Base-by-base conservation (phyloP, 2,797 vertebrate genomes). In the Anguilla megastoma region DNA sequence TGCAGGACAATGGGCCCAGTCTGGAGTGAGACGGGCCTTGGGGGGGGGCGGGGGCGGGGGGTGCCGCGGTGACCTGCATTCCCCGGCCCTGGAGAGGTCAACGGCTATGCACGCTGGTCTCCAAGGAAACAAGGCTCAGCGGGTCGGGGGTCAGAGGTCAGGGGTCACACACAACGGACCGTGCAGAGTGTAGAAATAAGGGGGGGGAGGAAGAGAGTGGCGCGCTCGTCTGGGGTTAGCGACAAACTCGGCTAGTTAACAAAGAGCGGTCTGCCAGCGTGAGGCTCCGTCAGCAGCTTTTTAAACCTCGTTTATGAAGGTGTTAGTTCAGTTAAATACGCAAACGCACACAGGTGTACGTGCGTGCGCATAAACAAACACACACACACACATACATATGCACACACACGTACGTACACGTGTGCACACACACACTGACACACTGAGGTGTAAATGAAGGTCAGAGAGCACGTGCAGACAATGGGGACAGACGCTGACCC, bases 351-450 rank as follows among this genome's bases (percentile, higher is more conserved):
- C 50, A 45, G 41, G 41, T 10, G 14, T 10, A 76, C 88, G 92
- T 85, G 18, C 36, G 16, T 27, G 18, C 10, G 4, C 50, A 14
- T 3, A 36, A 8, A 16, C 12, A 21, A 18, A 6, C 14, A 8
- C 33, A 41, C 33, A 79, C 54, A 52, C 85, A 3, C 36, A 82
- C 2, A 83, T 88, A 87, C 88, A 33, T 30, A 85, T 85, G 90
- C 80, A n/a, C 16, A 69, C 89, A 85, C 52, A 56, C 54, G 8
- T 74, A 50, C 84, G 41, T 88, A 18, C 87, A 54, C 90, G 88
- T 84, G 48, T 66, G 54, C 56, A 66, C 45, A 48, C 33, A 79
- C 27, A 85, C 54, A 27, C 74, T 58, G 27, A 50, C 66, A 87
- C 84, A 85, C 58, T 21, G 58, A 69, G n/a, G 63, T 45, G 74